phyloP scores from a whole-genome alignment of 2,888 invertebrate genomes.

The Trachelus tabidus region DNA sequence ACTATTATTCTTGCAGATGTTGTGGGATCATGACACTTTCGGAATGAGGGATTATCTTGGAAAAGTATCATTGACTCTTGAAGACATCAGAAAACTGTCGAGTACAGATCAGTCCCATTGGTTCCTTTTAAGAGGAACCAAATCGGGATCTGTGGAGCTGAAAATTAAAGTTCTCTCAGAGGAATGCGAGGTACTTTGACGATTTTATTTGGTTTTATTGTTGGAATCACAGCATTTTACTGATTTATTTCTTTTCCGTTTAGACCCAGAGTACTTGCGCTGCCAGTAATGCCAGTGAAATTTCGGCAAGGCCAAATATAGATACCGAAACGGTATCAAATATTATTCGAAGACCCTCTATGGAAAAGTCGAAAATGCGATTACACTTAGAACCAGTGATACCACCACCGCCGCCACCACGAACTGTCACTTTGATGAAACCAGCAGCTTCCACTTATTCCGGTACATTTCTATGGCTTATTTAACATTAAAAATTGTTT shows the following conservation, averaged over 20 bases:
- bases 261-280: slow-evolving; percentile 57
- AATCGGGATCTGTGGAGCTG: slow-evolving; percentile 67
- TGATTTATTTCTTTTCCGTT: slow-evolving; percentile 1
- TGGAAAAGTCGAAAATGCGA: slow-evolving; percentile 57
- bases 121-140: slow-evolving; percentile 65
- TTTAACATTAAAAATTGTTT: neutral
- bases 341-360: slow-evolving; percentile 53
- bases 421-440: slow-evolving; percentile 58
- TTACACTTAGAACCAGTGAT: slow-evolving; percentile 51
- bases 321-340: slow-evolving; percentile 37
- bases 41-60: slow-evolving; percentile 69
- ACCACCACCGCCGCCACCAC: slow-evolving; percentile 59
- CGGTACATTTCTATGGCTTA: slow-evolving; percentile 29
- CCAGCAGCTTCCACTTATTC: slow-evolving; percentile 45
- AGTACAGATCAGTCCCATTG: slow-evolving; percentile 64
- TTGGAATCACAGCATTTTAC: neutral
- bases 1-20: slow-evolving; percentile 50
- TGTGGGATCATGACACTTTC: slow-evolving; percentile 70
- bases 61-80: slow-evolving; percentile 65
- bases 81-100: slow-evolving; percentile 67
- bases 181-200: slow-evolving; percentile 50
- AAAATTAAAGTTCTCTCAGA: slow-evolving; percentile 64
- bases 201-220: neutral
- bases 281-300: slow-evolving; percentile 52
- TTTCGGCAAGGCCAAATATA: slow-evolving; percentile 38